Conservation (phyloP, 2,797 vertebrate species). For the Peromyscus attwateri region DNA sequence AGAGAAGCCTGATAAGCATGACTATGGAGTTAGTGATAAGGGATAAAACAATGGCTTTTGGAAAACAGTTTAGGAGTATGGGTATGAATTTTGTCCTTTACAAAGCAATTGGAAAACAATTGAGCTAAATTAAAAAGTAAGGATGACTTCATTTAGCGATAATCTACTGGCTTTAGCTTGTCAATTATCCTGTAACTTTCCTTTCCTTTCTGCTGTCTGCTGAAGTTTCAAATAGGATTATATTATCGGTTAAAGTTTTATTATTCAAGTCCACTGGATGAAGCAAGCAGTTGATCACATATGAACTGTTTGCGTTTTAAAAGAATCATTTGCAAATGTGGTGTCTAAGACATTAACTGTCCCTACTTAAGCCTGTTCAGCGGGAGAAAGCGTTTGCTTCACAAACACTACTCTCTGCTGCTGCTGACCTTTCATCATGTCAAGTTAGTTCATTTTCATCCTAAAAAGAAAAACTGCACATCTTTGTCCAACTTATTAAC, state of each 20-base stretch:
- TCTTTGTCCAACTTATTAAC: constrained; percentile 21
- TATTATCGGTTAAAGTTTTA: neutral
- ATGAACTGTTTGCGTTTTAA: neutral
- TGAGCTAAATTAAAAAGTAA: constrained; percentile 5
- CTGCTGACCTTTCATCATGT: neutral
- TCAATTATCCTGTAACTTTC: neutral
- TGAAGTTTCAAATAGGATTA: constrained; percentile 4
- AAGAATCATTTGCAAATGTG: neutral
- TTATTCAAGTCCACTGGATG: constrained; percentile 15
- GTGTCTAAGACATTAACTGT: neutral
- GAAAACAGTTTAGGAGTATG: constrained; percentile 21
- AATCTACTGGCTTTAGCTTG: neutral
- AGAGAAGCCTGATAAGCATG: neutral
- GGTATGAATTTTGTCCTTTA: neutral
- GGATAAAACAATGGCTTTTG: neutral
- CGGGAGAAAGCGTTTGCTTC: neutral
- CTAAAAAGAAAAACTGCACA: neutral
- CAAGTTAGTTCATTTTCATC: neutral
- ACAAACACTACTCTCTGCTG: constrained; percentile 24
- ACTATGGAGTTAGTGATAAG: neutral
- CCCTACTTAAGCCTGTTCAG: neutral
- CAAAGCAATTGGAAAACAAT: constrained; percentile 11
- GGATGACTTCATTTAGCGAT: constrained; percentile 9
- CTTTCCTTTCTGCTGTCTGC: neutral
- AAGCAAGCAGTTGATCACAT: neutral